phyloP scores from a whole-genome alignment of 2,888 invertebrate genomes.

The Zygaena filipendulae region DNA sequence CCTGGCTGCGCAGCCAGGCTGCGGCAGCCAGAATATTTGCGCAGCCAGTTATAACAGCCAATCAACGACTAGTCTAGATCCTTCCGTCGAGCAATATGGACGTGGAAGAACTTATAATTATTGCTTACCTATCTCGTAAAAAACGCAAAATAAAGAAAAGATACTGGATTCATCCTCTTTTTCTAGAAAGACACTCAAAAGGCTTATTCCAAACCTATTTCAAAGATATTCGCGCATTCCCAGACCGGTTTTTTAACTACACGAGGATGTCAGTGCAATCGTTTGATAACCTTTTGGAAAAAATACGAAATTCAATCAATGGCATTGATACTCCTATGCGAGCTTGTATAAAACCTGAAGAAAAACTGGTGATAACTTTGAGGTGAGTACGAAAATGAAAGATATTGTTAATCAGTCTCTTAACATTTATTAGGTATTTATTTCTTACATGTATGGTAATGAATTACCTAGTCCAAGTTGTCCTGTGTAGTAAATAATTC shows the following conservation, averaged over 20 bases:
- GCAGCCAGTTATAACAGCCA: too few relatives aligned
- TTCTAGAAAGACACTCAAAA: too few relatives aligned
- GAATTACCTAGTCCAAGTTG: constrained; percentile 12
- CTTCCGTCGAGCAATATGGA: too few relatives aligned
- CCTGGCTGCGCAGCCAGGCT: too few relatives aligned
- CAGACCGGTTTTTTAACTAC: constrained; percentile 21
- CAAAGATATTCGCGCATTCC: constrained; percentile 19
- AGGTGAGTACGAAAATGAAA: constrained; percentile 20
- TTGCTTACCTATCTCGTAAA: too few relatives aligned
- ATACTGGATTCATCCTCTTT: too few relatives aligned
- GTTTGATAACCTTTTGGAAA: constrained; percentile 19
- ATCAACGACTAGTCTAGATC: too few relatives aligned
- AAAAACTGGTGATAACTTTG: constrained; percentile 20
- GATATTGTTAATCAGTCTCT: constrained; percentile 16
- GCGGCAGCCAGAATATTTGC: too few relatives aligned
- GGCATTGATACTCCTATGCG: constrained; percentile 19
- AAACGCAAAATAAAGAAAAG: too few relatives aligned
- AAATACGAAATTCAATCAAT: constrained; percentile 17
- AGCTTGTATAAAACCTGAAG: constrained; percentile 18
- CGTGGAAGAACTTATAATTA: too few relatives aligned
- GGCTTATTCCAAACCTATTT: constrained; percentile 21
- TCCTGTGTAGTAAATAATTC: constrained; percentile 19
- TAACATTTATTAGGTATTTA: constrained; percentile 19
- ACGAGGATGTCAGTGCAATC: constrained; percentile 20
- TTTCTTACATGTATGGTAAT: constrained; percentile 19